Conservation (phyloP, 2,888 invertebrate species). For the Synergus laeviventris region DNA sequence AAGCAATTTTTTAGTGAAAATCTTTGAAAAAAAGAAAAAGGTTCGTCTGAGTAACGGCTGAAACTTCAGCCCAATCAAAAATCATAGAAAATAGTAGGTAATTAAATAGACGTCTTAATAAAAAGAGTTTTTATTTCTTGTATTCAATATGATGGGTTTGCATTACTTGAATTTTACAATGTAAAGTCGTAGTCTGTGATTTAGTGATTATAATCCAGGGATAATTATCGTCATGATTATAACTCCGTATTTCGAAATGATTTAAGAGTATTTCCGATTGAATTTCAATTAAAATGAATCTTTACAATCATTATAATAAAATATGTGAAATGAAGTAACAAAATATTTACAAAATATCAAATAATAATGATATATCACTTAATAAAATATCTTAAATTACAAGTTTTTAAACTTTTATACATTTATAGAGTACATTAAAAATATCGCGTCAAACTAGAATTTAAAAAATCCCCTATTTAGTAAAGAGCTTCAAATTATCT, state of each 20-base stretch:
- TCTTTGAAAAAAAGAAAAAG: no score
- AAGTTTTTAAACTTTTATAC: background rate
- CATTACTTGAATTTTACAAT: background rate
- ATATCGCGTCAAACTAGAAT: background rate
- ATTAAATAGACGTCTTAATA: background rate
- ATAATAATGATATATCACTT: background rate
- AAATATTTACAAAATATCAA: constrained; percentile 13
- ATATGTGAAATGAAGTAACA: constrained; percentile 5
- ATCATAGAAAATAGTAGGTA: background rate
- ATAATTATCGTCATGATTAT: background rate
- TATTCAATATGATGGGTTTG: constrained; percentile 10
- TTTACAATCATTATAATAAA: background rate
- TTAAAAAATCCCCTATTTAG: background rate
- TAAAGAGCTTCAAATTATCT: background rate
- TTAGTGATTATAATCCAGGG: constrained; percentile 6
- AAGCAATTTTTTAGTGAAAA: no score
- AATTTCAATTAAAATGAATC: background rate
- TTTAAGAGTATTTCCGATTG: background rate
- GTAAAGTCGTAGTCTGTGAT: background rate
- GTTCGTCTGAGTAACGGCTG: no score
- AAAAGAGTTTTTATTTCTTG: constrained; percentile 7
- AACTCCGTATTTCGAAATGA: background rate
- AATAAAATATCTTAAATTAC: background rate
- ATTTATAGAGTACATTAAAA: background rate
- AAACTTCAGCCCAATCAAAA: no score